These are phyloP conservation scores for Alsophila aescularia DNA, from an alignment of 2,888 invertebrate genomes.

Conservation along the genomic window DNA sequence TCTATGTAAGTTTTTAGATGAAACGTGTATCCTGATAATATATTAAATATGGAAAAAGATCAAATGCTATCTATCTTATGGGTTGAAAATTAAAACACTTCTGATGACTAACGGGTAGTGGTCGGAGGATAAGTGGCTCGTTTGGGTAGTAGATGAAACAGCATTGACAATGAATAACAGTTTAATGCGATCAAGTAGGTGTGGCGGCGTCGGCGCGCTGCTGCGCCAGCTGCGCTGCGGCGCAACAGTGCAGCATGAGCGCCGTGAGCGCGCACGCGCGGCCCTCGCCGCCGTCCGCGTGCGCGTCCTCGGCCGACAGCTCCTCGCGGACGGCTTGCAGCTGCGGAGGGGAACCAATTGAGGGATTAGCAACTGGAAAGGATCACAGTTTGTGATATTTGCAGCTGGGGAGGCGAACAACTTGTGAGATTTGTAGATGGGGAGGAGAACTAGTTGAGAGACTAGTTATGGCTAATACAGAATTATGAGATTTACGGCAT, in stretches of 20 bases:
- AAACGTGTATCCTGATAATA: too few relatives aligned
- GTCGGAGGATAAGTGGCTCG: too few relatives aligned
- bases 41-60: too few relatives aligned
- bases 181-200: constrained; percentile 67
- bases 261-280: constrained; percentile 96
- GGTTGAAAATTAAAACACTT: too few relatives aligned
- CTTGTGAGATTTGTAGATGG: too few relatives aligned
- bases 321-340: constrained; percentile 76
- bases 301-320: constrained; percentile 68
- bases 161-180: constrained; percentile 51
- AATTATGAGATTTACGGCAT: too few relatives aligned
- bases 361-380: neutral
- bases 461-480: too few relatives aligned
- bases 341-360: constrained; percentile 42
- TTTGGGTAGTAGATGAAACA: constrained; percentile 34
- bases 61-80: too few relatives aligned
- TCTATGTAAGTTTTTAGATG: too few relatives aligned
- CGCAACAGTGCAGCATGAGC: constrained; percentile 97
- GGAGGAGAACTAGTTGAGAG: too few relatives aligned
- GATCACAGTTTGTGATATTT: too few relatives aligned
- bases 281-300: constrained; percentile 85
- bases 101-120: too few relatives aligned
- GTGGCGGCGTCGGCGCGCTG: constrained; percentile 55
- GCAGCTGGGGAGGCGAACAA: constrained; percentile 52
- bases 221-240: constrained; percentile 93